These are phyloP conservation scores for Pristiophorus japonicus DNA, from an alignment of 2,113 vertebrate species.

Conservation along the genomic window DNA sequence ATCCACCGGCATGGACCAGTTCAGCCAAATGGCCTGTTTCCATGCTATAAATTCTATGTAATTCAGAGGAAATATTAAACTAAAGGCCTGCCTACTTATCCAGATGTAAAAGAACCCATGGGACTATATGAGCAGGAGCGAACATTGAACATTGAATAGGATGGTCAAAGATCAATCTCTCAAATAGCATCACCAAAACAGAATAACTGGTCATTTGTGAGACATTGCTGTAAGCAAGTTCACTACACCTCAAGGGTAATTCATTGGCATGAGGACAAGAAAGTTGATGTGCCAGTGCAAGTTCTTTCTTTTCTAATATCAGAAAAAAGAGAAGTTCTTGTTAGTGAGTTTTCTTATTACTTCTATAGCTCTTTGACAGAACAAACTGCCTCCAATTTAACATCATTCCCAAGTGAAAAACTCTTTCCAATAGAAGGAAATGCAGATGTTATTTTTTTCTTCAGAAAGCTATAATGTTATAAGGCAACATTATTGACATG, in stretches of 20 bases:
- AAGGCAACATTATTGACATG: not conserved
- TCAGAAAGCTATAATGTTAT: not conserved
- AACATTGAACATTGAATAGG: not conserved
- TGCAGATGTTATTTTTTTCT: not conserved
- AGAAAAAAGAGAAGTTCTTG: not conserved
- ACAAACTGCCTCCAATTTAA: not conserved
- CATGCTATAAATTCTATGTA: not conserved
- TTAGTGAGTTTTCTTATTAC: not conserved
- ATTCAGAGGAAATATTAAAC: not conserved
- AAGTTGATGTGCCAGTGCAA: too few species aligned
- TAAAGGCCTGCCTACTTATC: not conserved
- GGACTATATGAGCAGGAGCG: not conserved
- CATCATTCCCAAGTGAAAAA: not conserved
- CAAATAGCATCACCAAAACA: not conserved
- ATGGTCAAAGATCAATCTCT: not conserved
- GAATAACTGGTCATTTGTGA: not conserved
- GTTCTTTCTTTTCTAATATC: too few species aligned
- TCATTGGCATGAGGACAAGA: not conserved
- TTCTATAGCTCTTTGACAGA: not conserved
- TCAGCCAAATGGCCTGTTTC: not conserved
- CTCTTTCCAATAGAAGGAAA: not conserved
- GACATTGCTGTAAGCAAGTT: not conserved
- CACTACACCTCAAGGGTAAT: not conserved
- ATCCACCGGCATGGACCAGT: not conserved
- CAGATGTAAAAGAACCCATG: not conserved